Conservation (phyloP, 1,140 invertebrate genomes). For the Sarcophaga peregrina region DNA sequence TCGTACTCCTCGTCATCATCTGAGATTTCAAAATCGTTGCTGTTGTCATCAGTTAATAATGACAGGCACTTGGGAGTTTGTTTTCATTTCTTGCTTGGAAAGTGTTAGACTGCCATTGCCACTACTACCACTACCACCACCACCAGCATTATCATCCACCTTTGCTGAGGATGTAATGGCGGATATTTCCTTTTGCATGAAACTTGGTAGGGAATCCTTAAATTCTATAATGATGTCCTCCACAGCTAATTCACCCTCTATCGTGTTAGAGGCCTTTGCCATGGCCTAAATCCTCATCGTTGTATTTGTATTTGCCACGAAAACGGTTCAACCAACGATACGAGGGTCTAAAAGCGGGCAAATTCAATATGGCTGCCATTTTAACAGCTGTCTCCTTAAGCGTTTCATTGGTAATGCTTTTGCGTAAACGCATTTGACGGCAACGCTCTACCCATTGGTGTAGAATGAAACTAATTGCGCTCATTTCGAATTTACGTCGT, state of each 20-base stretch:
- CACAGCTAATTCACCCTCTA: conserved; percentile 51
- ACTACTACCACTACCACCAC: background rate
- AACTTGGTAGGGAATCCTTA: conserved; percentile 58
- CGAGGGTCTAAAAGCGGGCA: conserved; percentile 59
- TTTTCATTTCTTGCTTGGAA: background rate
- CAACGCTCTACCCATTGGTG: conserved; percentile 62
- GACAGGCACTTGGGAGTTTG: conserved; percentile 46
- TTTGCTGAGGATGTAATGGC: conserved; percentile 46
- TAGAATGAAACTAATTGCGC: conserved; percentile 60
- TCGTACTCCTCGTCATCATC: conserved; percentile 49
- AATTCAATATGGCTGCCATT: conserved; percentile 59
- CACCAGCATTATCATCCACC: background rate
- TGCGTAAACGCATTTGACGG: conserved; percentile 51
- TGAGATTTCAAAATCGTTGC: conserved; percentile 49
- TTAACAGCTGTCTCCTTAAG: conserved; percentile 57
- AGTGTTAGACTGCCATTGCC: no score
- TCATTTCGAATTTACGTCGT: conserved; percentile 64
- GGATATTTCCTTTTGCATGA: conserved; percentile 60
- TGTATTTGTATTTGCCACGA: conserved; percentile 62
- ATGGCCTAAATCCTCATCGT: conserved; percentile 57
- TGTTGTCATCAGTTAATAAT: conserved; percentile 60
- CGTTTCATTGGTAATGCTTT: conserved; percentile 57
- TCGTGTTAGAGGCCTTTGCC: conserved; percentile 44
- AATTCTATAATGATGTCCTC: conserved; percentile 63
- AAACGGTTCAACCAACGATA: conserved; percentile 63